A percentile compares a stretch with the other conserved stretches of the same genome.
These are phyloP conservation scores for Hedya salicella DNA, from an alignment of 2,888 invertebrate species.

Conservation along the genomic window DNA sequence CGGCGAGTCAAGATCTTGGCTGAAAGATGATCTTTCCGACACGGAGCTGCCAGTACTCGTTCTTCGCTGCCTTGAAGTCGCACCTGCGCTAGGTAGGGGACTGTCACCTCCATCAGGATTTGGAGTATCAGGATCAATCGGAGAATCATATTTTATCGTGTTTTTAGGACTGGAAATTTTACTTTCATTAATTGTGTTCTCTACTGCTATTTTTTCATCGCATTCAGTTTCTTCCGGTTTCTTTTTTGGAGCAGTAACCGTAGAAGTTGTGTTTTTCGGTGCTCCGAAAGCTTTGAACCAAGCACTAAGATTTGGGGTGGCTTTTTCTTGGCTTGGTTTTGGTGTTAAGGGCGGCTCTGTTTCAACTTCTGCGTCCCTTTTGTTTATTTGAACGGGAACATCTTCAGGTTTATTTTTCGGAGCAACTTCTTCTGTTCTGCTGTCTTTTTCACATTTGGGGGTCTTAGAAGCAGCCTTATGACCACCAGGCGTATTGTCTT, in stretches of 20 bases:
- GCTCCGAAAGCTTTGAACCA: slow-evolving; percentile 97
- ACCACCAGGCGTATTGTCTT: slow-evolving; percentile 52
- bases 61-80: slow-evolving; percentile 86
- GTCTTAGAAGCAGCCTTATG: slow-evolving; percentile 42
- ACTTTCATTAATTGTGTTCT: slow-evolving; percentile 61
- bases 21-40: slow-evolving; percentile 91
- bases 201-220: slow-evolving; percentile 67
- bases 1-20: slow-evolving; percentile 91
- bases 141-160: slow-evolving; percentile 71
- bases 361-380: slow-evolving; percentile 76
- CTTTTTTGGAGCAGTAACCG: slow-evolving; percentile 80
- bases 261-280: slow-evolving; percentile 88
- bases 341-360: slow-evolving; percentile 66
- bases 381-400: slow-evolving; percentile 56
- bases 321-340: slow-evolving; percentile 86
- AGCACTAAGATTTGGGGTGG: slow-evolving; percentile 94
- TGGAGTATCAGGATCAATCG: slow-evolving; percentile 70
- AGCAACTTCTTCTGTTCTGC: slow-evolving; percentile 51
- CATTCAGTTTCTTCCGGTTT: slow-evolving; percentile 84
- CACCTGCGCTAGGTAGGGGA: slow-evolving; percentile 65
- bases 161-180: slow-evolving; percentile 69
- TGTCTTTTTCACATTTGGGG: slow-evolving; percentile 36
- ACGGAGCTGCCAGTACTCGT: slow-evolving; percentile 92
- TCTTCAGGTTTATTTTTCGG: slow-evolving; percentile 60
- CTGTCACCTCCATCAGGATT: slow-evolving; percentile 77